phyloP scores from a whole-genome alignment of 2,797 vertebrate species.

The Heliangelus exortis region DNA sequence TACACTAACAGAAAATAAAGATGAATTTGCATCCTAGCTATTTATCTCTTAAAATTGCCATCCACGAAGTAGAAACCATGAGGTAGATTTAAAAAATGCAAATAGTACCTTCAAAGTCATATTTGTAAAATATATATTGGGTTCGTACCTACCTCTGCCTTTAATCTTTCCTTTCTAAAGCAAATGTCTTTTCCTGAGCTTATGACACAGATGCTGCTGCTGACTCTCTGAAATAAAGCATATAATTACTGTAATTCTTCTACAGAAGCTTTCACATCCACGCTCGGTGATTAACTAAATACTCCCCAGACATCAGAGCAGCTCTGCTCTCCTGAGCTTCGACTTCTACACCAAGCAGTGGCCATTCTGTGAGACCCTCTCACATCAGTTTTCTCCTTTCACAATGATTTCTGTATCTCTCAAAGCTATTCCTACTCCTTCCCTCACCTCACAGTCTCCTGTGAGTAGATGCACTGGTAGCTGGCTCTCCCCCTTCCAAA shows the following conservation, averaged over 20 bases:
- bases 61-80: not conserved
- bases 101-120: not conserved
- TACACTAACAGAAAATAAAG: not conserved
- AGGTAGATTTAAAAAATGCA: not conserved
- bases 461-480: not conserved
- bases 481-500: not conserved
- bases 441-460: not conserved
- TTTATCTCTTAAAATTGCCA: not conserved
- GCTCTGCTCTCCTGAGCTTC: not conserved
- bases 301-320: not conserved
- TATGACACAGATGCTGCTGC: not conserved
- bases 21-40: not conserved
- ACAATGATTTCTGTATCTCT: not conserved
- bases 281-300: not conserved
- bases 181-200: not conserved
- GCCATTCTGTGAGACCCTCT: not conserved
- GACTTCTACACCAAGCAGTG: rapidly evolving
- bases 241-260: not conserved
- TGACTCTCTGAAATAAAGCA: not conserved
- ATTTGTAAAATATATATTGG: not conserved
- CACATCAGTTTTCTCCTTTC: not conserved
- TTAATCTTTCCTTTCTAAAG: not conserved
- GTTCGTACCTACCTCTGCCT: not conserved
- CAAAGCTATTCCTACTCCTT: not conserved
- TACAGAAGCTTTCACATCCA: not conserved